Evolutionary conservation across 2,888 invertebrate species (phyloP).

Genomic region (Chrysodeixis includens): DNA sequence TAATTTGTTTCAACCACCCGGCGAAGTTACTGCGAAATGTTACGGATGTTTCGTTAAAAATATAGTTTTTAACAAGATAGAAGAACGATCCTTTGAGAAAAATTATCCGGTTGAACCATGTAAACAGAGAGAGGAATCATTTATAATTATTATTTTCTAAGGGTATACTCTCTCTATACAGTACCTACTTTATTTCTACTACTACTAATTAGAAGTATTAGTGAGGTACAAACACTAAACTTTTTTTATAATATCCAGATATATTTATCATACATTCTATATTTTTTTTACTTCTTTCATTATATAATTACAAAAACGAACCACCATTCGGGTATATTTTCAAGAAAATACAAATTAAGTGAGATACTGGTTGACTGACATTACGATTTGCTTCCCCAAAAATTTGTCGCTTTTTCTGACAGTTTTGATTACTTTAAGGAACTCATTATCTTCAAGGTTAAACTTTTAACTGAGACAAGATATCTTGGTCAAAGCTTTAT

Average conservation of each 20-base stretch:
- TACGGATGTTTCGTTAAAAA: neutral
- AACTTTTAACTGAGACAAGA: neutral
- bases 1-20: slow-evolving; percentile 47
- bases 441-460: slow-evolving; percentile 1
- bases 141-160: too few species aligned
- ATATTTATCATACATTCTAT: too few species aligned
- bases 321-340: neutral
- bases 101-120: neutral
- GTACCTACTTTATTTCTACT: too few species aligned
- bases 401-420: neutral
- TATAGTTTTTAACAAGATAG: neutral
- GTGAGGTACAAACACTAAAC: too few species aligned
- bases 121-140: neutral
- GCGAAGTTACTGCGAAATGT: slow-evolving; percentile 17
- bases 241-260: too few species aligned
- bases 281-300: too few species aligned
- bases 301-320: neutral
- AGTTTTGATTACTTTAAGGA: slow-evolving; percentile 1
- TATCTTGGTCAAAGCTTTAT: neutral
- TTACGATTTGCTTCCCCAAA: neutral
- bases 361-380: neutral
- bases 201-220: too few species aligned
- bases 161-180: too few species aligned
- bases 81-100: neutral
- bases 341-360: neutral